Evolutionary conservation across 1,140 invertebrate species (phyloP), one percentile per base, ranked within the genome.

Genomic region (Linepithema humile): DNA sequence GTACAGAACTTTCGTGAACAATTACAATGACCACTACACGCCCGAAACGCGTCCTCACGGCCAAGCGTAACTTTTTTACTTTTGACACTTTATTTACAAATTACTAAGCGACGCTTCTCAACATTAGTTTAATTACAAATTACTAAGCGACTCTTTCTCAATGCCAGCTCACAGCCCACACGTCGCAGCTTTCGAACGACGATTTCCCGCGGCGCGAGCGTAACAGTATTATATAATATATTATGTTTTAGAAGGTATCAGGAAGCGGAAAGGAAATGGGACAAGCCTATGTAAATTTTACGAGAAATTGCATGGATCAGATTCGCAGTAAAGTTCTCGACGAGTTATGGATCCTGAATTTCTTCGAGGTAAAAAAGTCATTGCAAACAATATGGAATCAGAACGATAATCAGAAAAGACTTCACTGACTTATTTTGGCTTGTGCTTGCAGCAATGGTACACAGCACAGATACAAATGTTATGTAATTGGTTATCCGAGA

Each of bases 201-300:
- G n/a, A n/a, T n/a, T n/a, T n/a, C n/a, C n/a, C n/a, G n/a, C n/a
- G n/a, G n/a, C n/a, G 20, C 1, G 17, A 17, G 12, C 2, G 9
- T 65, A 4, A 40, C 2, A 40, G 40, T 9, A 60, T 17, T 20
- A 15, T 17, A 15, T 43, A 12, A 20, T 60, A 35, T 64, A 40
- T 80, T 29, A 10, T 70, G 53, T 57, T 95, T 32, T 91, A 97
- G 95, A 98, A 98, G 95, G 97, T 99, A 32, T 98, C 97, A 12
- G 98, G 98, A 26, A 98, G 97, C 50, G 98, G 98, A 9, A 98
- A 98, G 91, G 98, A 98, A 93, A 97, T 99, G 92, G 99, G 99
- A 26, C 98, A 99, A 93, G 97, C 98, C 2, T 99, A 99, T 95
- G 98, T 99, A 17, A 99, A 98, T 93, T 99, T 99, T 92, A 97